Percentiles rank a stretch among this genome's conserved stretches.
phyloP scores from a whole-genome alignment of 2,888 invertebrate species.

The Bellardia pandia region DNA sequence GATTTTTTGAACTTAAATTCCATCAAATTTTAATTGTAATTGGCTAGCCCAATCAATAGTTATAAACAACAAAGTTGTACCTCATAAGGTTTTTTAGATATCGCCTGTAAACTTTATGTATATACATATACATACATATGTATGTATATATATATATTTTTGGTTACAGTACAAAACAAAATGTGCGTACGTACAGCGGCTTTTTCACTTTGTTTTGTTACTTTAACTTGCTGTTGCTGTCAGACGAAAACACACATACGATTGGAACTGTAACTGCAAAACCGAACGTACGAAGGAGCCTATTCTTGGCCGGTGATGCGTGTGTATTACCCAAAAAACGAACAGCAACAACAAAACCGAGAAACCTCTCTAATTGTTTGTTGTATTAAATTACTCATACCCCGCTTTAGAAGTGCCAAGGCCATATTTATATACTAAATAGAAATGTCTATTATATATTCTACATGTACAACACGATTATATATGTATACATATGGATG shows the following conservation, averaged over 20 bases:
- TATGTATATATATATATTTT: background rate
- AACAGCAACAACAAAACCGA: conserved; percentile 14
- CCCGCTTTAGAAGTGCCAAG: conserved; percentile 35
- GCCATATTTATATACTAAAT: conserved; percentile 39
- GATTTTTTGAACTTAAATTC: no score
- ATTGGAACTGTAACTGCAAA: conserved; percentile 19
- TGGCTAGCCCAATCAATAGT: no score
- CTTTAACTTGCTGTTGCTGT: conserved; percentile 19
- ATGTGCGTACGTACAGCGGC: conserved; percentile 30
- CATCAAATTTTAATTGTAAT: no score
- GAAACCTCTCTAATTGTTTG: conserved; percentile 27
- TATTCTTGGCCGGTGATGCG: conserved; percentile 65
- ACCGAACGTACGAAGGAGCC: conserved; percentile 55
- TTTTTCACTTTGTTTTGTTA: conserved; percentile 4
- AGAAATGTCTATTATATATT: conserved; percentile 22
- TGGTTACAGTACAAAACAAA: conserved; percentile 21
- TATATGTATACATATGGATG: background rate
- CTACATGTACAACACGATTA: background rate
- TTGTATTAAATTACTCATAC: conserved; percentile 39
- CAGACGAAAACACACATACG: background rate
- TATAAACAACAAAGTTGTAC: no score
- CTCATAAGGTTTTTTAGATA: no score
- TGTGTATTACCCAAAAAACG: conserved; percentile 25
- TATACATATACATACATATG: background rate
- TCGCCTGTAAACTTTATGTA: no score